Evolutionary conservation across 2,113 vertebrate species (phyloP).

Genomic region (Spilogale gracilis): DNA sequence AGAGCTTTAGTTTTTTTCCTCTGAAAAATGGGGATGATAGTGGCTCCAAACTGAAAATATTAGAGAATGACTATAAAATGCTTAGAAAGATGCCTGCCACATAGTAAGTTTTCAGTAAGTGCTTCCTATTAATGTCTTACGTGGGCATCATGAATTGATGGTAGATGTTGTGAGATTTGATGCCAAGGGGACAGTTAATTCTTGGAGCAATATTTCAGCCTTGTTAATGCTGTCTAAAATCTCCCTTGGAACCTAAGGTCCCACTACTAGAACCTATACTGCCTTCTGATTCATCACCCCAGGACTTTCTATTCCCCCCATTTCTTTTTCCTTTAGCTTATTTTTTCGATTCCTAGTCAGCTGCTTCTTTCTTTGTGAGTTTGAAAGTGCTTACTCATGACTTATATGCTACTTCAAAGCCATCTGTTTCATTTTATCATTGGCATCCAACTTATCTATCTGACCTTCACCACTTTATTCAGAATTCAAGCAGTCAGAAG

Average conservation of each 20-base stretch:
- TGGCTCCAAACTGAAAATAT: not conserved
- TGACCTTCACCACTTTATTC: slow-evolving; percentile 83
- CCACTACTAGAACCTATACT: not conserved
- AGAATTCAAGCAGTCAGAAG: slow-evolving; percentile 65
- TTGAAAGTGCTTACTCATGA: slow-evolving; percentile 79
- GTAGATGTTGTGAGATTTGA: not conserved
- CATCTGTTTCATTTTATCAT: slow-evolving; percentile 83
- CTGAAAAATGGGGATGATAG: not conserved
- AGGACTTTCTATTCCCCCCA: not conserved
- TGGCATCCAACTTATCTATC: slow-evolving; percentile 73
- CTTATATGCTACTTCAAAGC: slow-evolving; percentile 81
- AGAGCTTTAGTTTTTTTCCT: not conserved
- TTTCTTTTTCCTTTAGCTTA: slow-evolving; percentile 64
- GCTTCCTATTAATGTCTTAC: not conserved
- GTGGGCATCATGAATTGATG: not conserved
- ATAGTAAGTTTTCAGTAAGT: not conserved
- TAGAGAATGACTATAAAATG: not conserved
- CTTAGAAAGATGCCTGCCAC: not conserved
- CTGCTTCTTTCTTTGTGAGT: slow-evolving; percentile 68
- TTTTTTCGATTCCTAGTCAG: slow-evolving; percentile 64
- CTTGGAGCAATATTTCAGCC: not conserved
- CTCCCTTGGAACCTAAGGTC: not conserved
- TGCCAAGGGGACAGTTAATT: not conserved
- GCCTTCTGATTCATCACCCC: not conserved
- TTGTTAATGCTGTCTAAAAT: not conserved